Conservation (phyloP, 2,888 invertebrate genomes). For the Stomorhina lunata region DNA sequence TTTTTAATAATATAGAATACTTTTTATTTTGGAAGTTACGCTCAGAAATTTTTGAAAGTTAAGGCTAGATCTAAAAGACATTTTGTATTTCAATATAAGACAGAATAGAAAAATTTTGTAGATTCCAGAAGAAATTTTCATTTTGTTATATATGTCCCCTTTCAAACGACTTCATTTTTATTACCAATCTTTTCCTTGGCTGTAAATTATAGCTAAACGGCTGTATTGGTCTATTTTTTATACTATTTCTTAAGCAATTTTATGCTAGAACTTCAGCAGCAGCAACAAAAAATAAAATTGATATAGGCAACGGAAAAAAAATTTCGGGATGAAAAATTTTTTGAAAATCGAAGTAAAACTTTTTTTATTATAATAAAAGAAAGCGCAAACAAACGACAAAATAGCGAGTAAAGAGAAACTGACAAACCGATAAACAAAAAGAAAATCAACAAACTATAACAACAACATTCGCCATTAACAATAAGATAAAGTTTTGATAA, state of each 20-base stretch:
- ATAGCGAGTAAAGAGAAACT: constrained; percentile 3
- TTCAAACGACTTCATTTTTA: not conserved
- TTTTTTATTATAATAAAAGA: constrained; percentile 47
- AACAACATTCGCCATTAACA: not conserved
- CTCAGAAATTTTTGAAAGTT: not conserved
- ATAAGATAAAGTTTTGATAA: not conserved
- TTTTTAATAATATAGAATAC: constrained; percentile 12
- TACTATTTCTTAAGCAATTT: constrained; percentile 43
- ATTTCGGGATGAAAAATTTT: constrained; percentile 27
- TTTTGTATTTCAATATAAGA: not conserved
- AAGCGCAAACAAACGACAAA: constrained; percentile 22
- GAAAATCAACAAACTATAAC: constrained; percentile 6
- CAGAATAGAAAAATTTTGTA: not conserved
- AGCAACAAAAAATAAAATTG: not conserved
- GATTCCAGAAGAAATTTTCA: not conserved
- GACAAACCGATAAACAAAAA: constrained; percentile 15
- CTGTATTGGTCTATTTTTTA: constrained; percentile 14
- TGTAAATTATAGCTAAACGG: constrained; percentile 25
- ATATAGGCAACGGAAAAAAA: constrained; percentile 11
- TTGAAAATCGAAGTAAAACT: constrained; percentile 55
- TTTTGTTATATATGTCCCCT: not conserved
- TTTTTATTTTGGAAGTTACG: not conserved
- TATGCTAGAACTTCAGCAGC: constrained; percentile 11
- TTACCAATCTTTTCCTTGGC: not conserved
- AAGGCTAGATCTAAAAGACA: not conserved